Conservation (phyloP, 2,888 invertebrate genomes). For the Standfussiana lucernea region DNA sequence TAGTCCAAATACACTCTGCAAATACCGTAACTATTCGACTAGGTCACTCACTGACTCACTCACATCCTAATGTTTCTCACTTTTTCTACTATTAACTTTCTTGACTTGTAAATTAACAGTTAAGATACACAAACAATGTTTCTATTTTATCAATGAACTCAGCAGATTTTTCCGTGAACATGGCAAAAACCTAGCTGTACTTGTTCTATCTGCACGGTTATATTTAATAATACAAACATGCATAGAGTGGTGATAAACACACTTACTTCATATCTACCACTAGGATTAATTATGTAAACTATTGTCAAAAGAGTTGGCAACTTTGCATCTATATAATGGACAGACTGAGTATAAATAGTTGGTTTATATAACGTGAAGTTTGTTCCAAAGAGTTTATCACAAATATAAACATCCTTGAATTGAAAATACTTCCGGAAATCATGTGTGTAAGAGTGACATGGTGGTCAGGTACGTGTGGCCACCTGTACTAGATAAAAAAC, state of each 20-base stretch:
- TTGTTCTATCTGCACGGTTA: not conserved
- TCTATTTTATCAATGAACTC: not conserved
- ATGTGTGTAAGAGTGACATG: not conserved
- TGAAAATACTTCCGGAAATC: slow-evolving; percentile 11
- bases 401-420: slow-evolving; percentile 7
- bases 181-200: not conserved
- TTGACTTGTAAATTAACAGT: not conserved
- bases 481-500: not conserved
- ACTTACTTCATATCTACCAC: not conserved
- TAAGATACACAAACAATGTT: not conserved
- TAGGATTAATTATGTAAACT: not conserved
- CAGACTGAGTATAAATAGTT: not conserved
- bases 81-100: not conserved
- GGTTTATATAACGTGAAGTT: slow-evolving; percentile 1
- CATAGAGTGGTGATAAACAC: not conserved
- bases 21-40: not conserved
- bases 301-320: slow-evolving; percentile 2
- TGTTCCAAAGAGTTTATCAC: not conserved
- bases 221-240: not conserved
- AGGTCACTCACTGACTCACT: not conserved
- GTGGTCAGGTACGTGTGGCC: not conserved
- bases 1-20: not conserved
- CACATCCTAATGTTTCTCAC: not conserved
- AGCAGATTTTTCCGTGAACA: not conserved
- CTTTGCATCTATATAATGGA: not conserved